Evolutionary conservation across 37 sponge, comb jelly and placozoan species (phyloP).

Genomic region (Sycon ciliatum): DNA sequence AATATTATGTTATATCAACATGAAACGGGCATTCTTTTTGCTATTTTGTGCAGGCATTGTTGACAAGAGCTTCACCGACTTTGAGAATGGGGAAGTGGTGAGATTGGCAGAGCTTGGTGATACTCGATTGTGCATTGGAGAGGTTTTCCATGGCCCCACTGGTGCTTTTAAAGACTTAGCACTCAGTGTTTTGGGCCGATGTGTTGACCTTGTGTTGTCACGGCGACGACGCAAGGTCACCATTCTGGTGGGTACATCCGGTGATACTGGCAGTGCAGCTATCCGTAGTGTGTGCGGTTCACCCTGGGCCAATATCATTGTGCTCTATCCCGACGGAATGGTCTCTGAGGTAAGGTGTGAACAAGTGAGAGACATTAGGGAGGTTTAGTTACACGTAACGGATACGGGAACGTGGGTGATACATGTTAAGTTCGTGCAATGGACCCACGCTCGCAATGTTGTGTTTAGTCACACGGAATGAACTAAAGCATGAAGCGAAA

Average conservation of each 20-base stretch:
- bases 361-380: no score
- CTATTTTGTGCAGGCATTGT: constrained; percentile 29
- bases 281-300: constrained; percentile 36
- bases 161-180: constrained; percentile 59
- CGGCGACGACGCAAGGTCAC: constrained; percentile 23
- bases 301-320: constrained; percentile 25
- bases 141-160: constrained; percentile 62
- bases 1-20: no score
- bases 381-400: no score
- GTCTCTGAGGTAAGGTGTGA: no score
- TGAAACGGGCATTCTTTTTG: no score
- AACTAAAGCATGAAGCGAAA: no score
- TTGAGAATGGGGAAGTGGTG: constrained; percentile 20
- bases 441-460: no score
- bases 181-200: constrained; percentile 17
- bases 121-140: constrained; percentile 19
- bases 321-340: constrained; percentile 40
- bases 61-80: constrained; percentile 26
- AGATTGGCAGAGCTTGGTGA: constrained; percentile 16
- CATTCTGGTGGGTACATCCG: constrained; percentile 41
- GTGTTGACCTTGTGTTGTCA: constrained; percentile 32
- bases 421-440: no score
- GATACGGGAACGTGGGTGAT: no score
- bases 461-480: no score
- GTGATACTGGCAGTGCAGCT: constrained; percentile 67